Percentiles rank a stretch among this genome's conserved stretches.
Evolutionary conservation across 2,113 vertebrate genomes (phyloP).

Genomic region (Laticauda laticaudata): DNA sequence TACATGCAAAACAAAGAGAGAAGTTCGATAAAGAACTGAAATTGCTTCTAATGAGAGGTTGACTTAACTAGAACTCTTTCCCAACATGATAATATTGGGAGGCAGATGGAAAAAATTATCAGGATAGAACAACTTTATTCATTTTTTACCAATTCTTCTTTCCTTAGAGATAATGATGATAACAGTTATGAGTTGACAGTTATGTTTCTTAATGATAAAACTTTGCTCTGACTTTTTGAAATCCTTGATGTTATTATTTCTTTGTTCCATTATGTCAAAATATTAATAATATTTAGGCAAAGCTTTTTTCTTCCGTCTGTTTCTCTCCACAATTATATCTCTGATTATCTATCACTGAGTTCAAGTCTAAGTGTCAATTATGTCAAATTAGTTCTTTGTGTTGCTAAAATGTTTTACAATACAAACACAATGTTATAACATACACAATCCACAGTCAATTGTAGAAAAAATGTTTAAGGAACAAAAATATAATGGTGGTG

Average conservation of each 20-base stretch:
- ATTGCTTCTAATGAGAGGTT: no score
- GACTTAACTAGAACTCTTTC: not conserved
- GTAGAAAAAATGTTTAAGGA: not conserved
- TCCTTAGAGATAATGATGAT: not conserved
- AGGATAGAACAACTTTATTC: not conserved
- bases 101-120: not conserved
- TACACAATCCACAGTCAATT: not conserved
- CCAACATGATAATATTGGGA: not conserved
- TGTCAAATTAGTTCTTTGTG: not conserved
- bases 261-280: not conserved
- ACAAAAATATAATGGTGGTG: not conserved
- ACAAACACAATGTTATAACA: not conserved
- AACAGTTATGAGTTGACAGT: not conserved
- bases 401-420: no score
- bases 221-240: not conserved
- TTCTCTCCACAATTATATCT: not conserved
- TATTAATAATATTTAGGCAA: not conserved
- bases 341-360: not conserved
- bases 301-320: not conserved
- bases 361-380: not conserved
- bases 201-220: not conserved
- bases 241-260: not conserved
- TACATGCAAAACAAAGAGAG: not conserved
- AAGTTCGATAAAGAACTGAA: not conserved
- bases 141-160: not conserved